phyloP scores from a whole-genome alignment of 2,797 vertebrate species.

The Tiaroga cobitis region DNA sequence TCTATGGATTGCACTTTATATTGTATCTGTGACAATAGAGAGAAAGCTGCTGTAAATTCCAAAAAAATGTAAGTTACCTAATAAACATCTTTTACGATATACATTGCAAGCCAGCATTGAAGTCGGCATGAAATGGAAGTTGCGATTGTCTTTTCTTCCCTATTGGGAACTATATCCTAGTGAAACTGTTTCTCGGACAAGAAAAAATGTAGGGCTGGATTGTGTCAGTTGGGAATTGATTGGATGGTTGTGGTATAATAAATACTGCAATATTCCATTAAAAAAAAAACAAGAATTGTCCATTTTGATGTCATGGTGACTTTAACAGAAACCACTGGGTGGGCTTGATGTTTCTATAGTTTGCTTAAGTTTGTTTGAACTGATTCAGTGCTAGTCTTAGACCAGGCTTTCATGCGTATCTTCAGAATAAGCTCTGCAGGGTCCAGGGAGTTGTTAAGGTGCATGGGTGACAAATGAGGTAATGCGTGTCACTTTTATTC shows the following conservation, averaged over 20 bases:
- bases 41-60: neutral
- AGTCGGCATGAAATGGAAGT: neutral
- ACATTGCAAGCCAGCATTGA: neutral
- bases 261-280: neutral
- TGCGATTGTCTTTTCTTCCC: neutral
- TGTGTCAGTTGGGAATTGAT: neutral
- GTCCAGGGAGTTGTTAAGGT: conserved; percentile 67
- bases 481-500: conserved; percentile 66
- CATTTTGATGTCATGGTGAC: neutral
- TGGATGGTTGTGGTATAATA: neutral
- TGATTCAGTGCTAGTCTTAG: neutral
- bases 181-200: neutral
- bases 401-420: conserved; percentile 51
- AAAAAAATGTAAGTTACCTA: neutral
- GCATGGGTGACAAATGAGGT: neutral
- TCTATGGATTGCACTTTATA: neutral
- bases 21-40: neutral
- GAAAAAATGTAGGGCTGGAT: neutral
- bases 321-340: neutral
- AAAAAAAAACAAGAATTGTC: neutral
- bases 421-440: conserved; percentile 67
- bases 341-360: neutral
- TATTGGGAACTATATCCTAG: neutral
- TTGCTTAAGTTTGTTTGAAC: neutral
- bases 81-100: neutral